phyloP scores from a whole-genome alignment of 2,797 vertebrate species.

The Lacerta agilis region DNA sequence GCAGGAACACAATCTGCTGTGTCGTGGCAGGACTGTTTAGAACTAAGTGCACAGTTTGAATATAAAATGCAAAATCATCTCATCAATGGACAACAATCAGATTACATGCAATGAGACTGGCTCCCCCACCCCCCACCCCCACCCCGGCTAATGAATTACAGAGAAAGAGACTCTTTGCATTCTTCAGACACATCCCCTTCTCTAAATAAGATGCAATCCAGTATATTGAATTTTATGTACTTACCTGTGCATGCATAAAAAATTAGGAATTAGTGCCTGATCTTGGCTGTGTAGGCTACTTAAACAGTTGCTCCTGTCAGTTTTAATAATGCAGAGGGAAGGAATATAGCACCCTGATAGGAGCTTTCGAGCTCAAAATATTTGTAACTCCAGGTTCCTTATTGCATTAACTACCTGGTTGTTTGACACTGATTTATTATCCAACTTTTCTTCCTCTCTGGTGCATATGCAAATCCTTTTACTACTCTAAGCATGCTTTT shows the following conservation, averaged over 20 bases:
- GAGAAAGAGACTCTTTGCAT: not conserved
- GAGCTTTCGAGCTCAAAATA: not conserved
- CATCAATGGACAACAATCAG: not conserved
- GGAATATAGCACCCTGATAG: not conserved
- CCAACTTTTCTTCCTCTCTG: not conserved
- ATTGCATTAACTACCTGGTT: not conserved
- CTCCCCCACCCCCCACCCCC: too few species aligned
- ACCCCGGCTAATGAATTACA: not conserved
- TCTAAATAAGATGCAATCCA: not conserved
- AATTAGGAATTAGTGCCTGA: not conserved
- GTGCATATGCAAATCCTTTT: not conserved
- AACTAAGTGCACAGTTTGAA: conserved; percentile 6
- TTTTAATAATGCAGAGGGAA: not conserved
- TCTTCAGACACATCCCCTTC: not conserved
- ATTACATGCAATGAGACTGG: not conserved
- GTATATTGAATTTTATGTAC: not conserved
- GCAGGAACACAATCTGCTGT: not conserved
- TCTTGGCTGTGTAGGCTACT: not conserved
- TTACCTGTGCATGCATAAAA: not conserved
- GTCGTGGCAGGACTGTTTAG: not conserved
- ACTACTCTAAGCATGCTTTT: not conserved
- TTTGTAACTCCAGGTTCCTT: conserved; percentile 14
- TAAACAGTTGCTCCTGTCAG: not conserved
- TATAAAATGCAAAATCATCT: not conserved
- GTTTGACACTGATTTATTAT: conserved; percentile 20